Evolutionary conservation across 2,113 vertebrate genomes (phyloP).

Genomic region (Onychostruthus taczanowskii): DNA sequence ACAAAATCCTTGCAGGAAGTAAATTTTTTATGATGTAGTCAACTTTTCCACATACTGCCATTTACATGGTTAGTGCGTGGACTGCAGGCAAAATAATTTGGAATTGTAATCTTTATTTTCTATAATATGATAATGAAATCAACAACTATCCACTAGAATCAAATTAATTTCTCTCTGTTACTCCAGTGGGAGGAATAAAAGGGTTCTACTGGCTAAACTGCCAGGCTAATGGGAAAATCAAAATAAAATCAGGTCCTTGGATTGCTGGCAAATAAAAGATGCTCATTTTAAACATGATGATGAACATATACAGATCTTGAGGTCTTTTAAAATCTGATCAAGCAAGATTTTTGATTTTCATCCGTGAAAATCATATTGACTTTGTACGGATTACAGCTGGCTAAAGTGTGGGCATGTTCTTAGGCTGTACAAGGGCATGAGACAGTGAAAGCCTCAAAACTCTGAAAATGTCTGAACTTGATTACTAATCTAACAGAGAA

Average conservation of each 20-base stretch:
- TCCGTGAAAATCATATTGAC: neutral
- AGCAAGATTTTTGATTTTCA: neutral
- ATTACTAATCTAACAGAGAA: neutral
- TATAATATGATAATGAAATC: conserved; percentile 55
- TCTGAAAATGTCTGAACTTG: neutral
- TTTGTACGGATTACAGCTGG: neutral
- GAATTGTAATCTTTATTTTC: conserved; percentile 40
- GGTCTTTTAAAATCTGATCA: neutral
- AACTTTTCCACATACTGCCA: neutral
- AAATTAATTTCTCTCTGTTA: neutral
- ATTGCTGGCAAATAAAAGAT: neutral
- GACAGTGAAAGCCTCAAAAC: neutral
- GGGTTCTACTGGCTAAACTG: neutral
- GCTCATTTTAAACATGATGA: neutral
- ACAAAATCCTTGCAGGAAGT: conserved; percentile 48
- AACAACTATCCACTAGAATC: conserved; percentile 17
- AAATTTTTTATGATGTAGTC: conserved; percentile 20
- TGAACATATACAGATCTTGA: neutral
- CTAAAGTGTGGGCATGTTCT: neutral
- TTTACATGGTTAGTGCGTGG: conserved; percentile 1
- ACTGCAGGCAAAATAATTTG: conserved; percentile 39
- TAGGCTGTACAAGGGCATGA: neutral
- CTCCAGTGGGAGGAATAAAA: conserved; percentile 13
- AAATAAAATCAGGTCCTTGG: neutral
- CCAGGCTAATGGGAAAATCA: neutral